These are phyloP conservation scores for Parnassius apollo DNA, from an alignment of 2,888 invertebrate genomes.

Conservation along the genomic window DNA sequence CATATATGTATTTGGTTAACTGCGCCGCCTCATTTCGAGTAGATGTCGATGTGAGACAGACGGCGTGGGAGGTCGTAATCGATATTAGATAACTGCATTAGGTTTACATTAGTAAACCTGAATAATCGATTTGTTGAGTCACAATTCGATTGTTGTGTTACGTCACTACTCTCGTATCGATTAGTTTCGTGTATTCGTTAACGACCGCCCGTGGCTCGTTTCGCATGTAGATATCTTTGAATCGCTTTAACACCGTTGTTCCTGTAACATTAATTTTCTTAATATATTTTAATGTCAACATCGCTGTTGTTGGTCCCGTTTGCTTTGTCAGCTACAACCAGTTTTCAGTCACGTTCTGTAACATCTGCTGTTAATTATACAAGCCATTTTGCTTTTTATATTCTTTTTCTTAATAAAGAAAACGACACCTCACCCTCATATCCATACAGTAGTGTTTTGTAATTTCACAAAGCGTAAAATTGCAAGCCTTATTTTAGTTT, in stretches of 20 bases:
- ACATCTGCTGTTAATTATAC: conserved; percentile 7
- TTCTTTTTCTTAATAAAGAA: too few relatives aligned
- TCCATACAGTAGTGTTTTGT: too few relatives aligned
- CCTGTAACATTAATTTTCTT: conserved; percentile 22
- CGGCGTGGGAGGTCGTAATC: conserved; percentile 65
- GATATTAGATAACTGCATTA: conserved; percentile 74
- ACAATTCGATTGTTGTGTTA: conserved; percentile 43
- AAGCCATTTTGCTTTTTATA: too few relatives aligned
- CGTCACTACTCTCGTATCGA: conserved; percentile 35
- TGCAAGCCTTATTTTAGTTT: too few relatives aligned
- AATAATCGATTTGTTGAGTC: conserved; percentile 56
- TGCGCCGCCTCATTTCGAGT: conserved; percentile 23
- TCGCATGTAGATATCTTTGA: conserved; percentile 32
- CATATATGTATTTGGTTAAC: conserved; percentile 3
- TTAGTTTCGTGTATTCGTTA: conserved; percentile 36
- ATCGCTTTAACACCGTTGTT: conserved; percentile 30
- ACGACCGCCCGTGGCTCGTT: conserved; percentile 38
- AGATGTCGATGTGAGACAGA: conserved; percentile 54
- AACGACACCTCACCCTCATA: too few relatives aligned
- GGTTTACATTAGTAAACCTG: conserved; percentile 59
- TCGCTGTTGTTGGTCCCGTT: conserved; percentile 14
- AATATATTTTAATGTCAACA: conserved; percentile 19
- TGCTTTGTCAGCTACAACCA: conserved; percentile 4
- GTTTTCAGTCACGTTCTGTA: background rate
- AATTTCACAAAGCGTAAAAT: too few relatives aligned